Conservation (phyloP, 1,140 invertebrate genomes). For the Zaprionus inermis region DNA sequence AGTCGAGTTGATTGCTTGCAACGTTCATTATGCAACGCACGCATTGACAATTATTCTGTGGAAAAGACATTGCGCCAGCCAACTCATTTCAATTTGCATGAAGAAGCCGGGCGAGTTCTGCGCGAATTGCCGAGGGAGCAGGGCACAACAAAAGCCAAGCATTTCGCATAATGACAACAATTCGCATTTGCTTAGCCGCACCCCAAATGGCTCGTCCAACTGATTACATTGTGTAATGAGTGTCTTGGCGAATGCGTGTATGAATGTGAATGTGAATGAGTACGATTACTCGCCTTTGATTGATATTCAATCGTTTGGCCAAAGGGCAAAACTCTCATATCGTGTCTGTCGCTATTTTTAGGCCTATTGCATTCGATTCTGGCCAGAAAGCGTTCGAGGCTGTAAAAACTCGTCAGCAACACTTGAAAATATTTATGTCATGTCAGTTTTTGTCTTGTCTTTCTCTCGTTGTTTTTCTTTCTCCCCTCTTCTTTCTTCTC, state of each 20-base stretch:
- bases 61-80: conserved; percentile 72
- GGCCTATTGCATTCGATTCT: conserved; percentile 10
- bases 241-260: conserved; percentile 33
- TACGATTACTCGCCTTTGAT: conserved; percentile 60
- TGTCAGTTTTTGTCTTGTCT: conserved; percentile 54
- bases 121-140: too few relatives aligned
- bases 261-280: conserved; percentile 40
- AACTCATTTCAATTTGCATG: conserved; percentile 79
- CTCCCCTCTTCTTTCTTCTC: not conserved
- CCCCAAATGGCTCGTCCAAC: conserved; percentile 27
- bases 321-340: conserved; percentile 16
- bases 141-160: not conserved
- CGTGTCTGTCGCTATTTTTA: conserved; percentile 16
- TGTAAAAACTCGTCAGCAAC: conserved; percentile 24
- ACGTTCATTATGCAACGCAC: conserved; percentile 72
- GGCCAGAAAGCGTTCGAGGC: not conserved
- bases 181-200: conserved; percentile 38
- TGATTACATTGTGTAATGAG: conserved; percentile 51
- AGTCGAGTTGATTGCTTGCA: conserved; percentile 25
- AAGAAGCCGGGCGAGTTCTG: conserved; percentile 44
- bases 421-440: conserved; percentile 77
- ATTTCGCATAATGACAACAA: conserved; percentile 38
- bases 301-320: conserved; percentile 57
- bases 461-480: conserved; percentile 12
- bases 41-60: conserved; percentile 77